Base-by-base conservation (phyloP, 2,113 vertebrate genomes). In the Podilymbus podiceps region DNA sequence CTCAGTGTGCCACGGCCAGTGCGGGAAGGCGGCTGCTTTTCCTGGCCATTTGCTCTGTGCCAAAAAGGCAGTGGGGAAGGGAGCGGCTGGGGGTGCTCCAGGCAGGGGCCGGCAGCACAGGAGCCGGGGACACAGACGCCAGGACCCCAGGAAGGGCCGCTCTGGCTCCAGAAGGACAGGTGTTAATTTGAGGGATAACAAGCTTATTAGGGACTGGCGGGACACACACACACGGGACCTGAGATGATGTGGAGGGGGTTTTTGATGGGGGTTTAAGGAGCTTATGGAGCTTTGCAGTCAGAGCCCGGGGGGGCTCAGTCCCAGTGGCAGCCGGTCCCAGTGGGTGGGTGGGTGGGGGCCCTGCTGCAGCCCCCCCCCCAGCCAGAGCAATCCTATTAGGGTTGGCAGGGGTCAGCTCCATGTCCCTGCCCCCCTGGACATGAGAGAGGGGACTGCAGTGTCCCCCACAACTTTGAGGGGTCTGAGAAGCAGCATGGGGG, bases 371-470 rank as follows among this genome's bases (percentile, higher is more conserved):
- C 50, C 85, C 60, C 64, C 77, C n/a, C 85, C 73, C 88, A 91
- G 94, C 81, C 81, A 47, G 24, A 69, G 63, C 89, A 96, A 95
- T 95, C 94, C 90, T 91, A 88, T 95, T 95, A 91, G 74, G 38
- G 82, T 55, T 64, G 28, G 21, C 64, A 87, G 81, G 56, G 85
- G 74, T 93, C 93, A 88, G 64, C 56, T 42, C 60, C 12, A 1
- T 1, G 15, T 38, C 40, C 62, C 77, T 4, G 0, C 22, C 73
- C 85, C 50, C 68, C 21, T 35, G 47, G 21, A 16, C 35, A 15
- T 3, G 1, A 53, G 24, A 81, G 8, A 89, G 64, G 66, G 55
- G 59, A 25, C 46, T 1, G 1, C 1, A 2, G 23, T 10, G 18
- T 40, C 10, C 25, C 63, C 56, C 55, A 12, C 7, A 53, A 35